These are phyloP conservation scores for Metellina segmentata DNA, from an alignment of 2,888 invertebrate species.

Conservation along the genomic window DNA sequence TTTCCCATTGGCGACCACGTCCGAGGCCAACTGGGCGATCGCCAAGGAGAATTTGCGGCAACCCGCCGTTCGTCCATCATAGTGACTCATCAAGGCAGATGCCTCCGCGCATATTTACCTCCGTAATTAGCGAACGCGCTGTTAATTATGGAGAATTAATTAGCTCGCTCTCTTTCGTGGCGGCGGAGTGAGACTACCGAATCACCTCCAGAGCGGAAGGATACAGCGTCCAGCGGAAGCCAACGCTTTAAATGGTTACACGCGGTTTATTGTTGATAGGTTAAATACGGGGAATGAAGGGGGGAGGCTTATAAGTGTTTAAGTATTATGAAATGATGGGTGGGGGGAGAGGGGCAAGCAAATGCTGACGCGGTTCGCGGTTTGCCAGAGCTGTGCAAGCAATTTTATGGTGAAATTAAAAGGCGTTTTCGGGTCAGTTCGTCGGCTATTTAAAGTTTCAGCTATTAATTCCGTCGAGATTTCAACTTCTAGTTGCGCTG, in stretches of 20 bases:
- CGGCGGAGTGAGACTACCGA: constrained; percentile 69
- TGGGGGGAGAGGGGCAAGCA: constrained; percentile 25
- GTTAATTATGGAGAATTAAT: constrained; percentile 77
- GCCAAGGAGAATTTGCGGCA: constrained; percentile 64
- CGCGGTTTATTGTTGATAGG: constrained; percentile 76
- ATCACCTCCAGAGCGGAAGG: constrained; percentile 73
- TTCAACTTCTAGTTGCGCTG: constrained; percentile 20
- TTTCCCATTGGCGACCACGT: constrained; percentile 40
- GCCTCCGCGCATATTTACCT: constrained; percentile 76
- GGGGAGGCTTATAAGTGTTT: constrained; percentile 72
- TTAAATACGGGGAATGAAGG: constrained; percentile 61
- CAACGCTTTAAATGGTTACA: constrained; percentile 75
- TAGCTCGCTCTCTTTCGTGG: constrained; percentile 75
- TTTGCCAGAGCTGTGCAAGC: constrained; percentile 71
- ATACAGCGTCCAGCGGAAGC: constrained; percentile 73
- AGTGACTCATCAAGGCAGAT: constrained; percentile 76
- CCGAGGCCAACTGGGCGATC: constrained; percentile 18
- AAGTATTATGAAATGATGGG: constrained; percentile 72
- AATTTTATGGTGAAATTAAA: constrained; percentile 75
- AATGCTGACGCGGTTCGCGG: constrained; percentile 76
- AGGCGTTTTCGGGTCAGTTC: constrained; percentile 72
- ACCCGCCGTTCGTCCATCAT: constrained; percentile 73
- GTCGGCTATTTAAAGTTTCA: constrained; percentile 70
- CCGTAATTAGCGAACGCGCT: constrained; percentile 76
- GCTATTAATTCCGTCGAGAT: constrained; percentile 58